phyloP scores from a whole-genome alignment of 2,797 vertebrate species.

The Acanthurus lineatus region DNA sequence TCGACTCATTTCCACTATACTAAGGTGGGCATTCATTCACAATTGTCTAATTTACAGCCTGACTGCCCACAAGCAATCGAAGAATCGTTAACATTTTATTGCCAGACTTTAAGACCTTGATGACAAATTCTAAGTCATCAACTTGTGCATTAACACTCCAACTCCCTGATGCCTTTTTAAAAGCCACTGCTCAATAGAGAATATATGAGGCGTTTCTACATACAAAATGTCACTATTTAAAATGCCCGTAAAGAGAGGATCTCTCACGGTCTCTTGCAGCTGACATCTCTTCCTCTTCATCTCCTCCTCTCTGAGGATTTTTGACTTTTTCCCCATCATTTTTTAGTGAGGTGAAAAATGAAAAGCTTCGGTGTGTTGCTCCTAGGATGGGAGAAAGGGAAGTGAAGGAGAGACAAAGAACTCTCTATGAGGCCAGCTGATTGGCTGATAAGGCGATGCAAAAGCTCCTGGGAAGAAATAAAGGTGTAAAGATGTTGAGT shows the following conservation, averaged over 20 bases:
- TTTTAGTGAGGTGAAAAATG: conserved; percentile 68
- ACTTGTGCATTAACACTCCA: conserved; percentile 68
- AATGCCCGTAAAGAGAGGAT: conserved; percentile 55
- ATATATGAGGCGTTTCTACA: conserved; percentile 63
- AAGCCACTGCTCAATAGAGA: conserved; percentile 64
- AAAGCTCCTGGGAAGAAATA: conserved; percentile 38
- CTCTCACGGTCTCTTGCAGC: conserved; percentile 46
- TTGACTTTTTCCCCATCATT: conserved; percentile 42
- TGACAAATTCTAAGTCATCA: conserved; percentile 72
- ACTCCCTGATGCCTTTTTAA: conserved; percentile 71
- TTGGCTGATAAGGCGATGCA: conserved; percentile 43
- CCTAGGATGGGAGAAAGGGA: conserved; percentile 35
- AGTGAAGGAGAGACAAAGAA: conserved; percentile 44
- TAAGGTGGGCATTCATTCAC: conserved; percentile 59
- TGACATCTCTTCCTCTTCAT: conserved; percentile 45
- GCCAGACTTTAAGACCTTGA: conserved; percentile 43
- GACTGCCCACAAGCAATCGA: conserved; percentile 60
- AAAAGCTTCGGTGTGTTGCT: conserved; percentile 59
- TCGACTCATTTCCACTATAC: conserved; percentile 46
- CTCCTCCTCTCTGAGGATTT: conserved; percentile 50
- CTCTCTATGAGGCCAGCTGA: conserved; percentile 39
- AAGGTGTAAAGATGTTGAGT: too few species aligned
- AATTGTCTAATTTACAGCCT: conserved; percentile 58
- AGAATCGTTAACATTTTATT: conserved; percentile 70
- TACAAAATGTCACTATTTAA: conserved; percentile 79